Percentiles rank a stretch among this genome's conserved stretches.
These are phyloP conservation scores for Eupithecia subfuscata DNA, from an alignment of 2,888 invertebrate species.

Conservation along the genomic window DNA sequence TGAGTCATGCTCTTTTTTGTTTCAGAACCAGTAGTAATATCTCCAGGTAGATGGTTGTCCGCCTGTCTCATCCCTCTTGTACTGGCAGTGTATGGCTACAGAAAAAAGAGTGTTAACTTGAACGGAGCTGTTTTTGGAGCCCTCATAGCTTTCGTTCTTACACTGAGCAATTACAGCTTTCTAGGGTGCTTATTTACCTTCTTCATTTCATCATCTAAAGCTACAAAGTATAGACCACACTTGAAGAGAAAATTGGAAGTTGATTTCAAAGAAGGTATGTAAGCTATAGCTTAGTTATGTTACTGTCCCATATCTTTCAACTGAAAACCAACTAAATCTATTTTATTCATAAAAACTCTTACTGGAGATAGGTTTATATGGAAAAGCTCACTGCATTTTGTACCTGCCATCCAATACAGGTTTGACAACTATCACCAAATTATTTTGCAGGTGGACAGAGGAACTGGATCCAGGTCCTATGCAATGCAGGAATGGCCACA, in stretches of 20 bases:
- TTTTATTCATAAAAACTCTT: background rate
- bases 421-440: background rate
- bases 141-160: constrained; percentile 89
- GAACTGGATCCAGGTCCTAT: constrained; percentile 95
- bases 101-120: constrained; percentile 86
- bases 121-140: constrained; percentile 89
- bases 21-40: constrained; percentile 84
- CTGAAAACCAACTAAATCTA: background rate
- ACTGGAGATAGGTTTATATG: background rate
- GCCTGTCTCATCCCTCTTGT: constrained; percentile 86
- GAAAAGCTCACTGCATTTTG: background rate
- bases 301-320: background rate
- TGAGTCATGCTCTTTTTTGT: background rate
- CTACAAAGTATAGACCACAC: constrained; percentile 89
- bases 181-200: constrained; percentile 89
- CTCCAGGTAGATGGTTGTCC: constrained; percentile 87
- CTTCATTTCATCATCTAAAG: constrained; percentile 91
- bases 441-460: constrained; percentile 89
- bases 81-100: constrained; percentile 87
- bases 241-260: constrained; percentile 88
- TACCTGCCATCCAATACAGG: background rate
- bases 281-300: background rate
- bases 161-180: constrained; percentile 91
- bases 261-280: constrained; percentile 90
- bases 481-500: constrained; percentile 94